Evolutionary conservation across 2,113 vertebrate species (phyloP).

Genomic region (Pholis gunnellus): DNA sequence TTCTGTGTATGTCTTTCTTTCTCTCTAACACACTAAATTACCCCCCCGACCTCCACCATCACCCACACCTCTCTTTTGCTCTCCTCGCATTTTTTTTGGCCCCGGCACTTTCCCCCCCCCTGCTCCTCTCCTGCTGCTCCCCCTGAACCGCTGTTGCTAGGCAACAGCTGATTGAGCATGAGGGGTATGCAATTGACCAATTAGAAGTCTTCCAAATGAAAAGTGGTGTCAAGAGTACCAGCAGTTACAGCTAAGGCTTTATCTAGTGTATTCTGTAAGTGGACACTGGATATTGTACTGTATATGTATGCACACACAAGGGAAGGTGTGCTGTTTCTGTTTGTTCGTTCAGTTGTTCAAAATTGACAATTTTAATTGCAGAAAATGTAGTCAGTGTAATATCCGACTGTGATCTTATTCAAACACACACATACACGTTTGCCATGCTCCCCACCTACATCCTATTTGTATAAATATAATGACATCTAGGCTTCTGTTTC

Average conservation of each 20-base stretch:
- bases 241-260: conserved; percentile 43
- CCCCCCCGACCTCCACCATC: conserved; percentile 38
- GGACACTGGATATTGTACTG: conserved; percentile 8
- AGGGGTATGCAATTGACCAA: conserved; percentile 82
- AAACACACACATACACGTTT: conserved; percentile 6
- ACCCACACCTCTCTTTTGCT: conserved; percentile 50
- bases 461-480: neutral
- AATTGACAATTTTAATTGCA: neutral
- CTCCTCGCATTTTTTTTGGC: conserved; percentile 54
- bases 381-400: neutral
- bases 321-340: neutral
- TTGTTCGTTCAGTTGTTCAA: neutral
- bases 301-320: neutral
- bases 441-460: neutral
- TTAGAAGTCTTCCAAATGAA: conserved; percentile 81
- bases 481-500: neutral
- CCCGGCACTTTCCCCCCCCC: conserved; percentile 12
- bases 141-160: conserved; percentile 79
- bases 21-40: conserved; percentile 54
- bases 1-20: conserved; percentile 28
- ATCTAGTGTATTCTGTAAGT: conserved; percentile 11
- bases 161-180: conserved; percentile 82
- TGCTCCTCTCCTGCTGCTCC: conserved; percentile 46
- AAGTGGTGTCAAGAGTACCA: conserved; percentile 74
- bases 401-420: conserved; percentile 1